A percentile compares a stretch with the other conserved stretches of the same genome.
Conservation (phyloP, 2,113 vertebrate genomes). For the Passer domesticus region DNA sequence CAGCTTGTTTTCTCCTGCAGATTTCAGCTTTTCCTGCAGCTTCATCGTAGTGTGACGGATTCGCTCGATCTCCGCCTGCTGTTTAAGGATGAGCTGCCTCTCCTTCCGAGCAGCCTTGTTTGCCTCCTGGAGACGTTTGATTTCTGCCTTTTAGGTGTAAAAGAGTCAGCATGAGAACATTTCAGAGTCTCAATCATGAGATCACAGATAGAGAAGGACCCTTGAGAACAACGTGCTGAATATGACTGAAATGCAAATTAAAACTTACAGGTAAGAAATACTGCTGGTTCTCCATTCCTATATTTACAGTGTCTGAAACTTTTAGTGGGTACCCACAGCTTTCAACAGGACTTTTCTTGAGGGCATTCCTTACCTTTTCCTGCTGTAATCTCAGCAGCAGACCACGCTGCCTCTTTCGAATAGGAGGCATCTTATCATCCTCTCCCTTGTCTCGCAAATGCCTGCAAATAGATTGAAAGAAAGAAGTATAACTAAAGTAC, state of each 20-base stretch:
- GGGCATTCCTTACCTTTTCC: conserved; percentile 86
- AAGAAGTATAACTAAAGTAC: not conserved
- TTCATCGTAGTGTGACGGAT: conserved; percentile 91
- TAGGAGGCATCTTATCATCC: conserved; percentile 98
- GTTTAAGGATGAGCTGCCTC: conserved; percentile 93
- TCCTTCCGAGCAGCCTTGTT: conserved; percentile 94
- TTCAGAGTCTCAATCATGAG: not conserved
- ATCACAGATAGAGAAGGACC: not conserved
- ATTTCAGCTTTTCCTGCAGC: conserved; percentile 91
- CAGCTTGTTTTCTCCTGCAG: conserved; percentile 80
- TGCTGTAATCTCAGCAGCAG: conserved; percentile 91
- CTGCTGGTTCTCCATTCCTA: not conserved
- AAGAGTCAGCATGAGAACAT: not conserved
- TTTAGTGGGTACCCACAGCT: not conserved
- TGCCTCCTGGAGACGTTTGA: conserved; percentile 94
- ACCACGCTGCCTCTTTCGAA: conserved; percentile 92
- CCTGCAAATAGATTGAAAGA: conserved; percentile 54
- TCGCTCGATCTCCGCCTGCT: conserved; percentile 93
- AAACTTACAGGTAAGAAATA: not conserved
- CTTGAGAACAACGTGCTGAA: not conserved
- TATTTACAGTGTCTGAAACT: not conserved
- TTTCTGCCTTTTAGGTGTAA: conserved; percentile 85
- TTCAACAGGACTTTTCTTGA: not conserved
- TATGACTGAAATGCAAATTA: not conserved
- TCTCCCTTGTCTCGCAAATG: conserved; percentile 95